Evolutionary conservation across 1,140 invertebrate genomes (phyloP), one percentile per base, ranked within the genome.

Genomic region (Aporrectodea caliginosa): DNA sequence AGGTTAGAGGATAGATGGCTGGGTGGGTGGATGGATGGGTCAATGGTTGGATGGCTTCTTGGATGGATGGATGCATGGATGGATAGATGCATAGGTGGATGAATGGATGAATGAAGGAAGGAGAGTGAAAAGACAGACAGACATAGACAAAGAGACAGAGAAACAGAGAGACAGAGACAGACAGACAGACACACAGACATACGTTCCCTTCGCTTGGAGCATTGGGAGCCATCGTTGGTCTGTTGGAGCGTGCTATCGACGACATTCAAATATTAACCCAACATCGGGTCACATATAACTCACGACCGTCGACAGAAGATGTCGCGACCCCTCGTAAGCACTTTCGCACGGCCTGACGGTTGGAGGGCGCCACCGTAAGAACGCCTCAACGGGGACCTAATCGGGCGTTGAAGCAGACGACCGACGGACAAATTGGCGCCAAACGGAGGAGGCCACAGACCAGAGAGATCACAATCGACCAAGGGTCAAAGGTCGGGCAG

Each of bases 181-280:
- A 58, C 43, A 58, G 43, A 58, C 43, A 58, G 43, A 58, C 43
- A 6, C 6, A 58, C 43, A 6, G 43, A 58, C 43, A 58, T 6
- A 58, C 43, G 22, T 6, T 58, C 43, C 43, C 6, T 12, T 22
- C 22, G 6, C 43, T 58, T 58, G 43, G 43, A 58, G 22, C 43
- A 58, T 12, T 12, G 22, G 43, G 43, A 12, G 22, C 6, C 6
- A 12, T 22, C 22, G 43, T 12, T 58, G 6, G 22, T 58, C 43
- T 58, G 43, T 6, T 22, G 43, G 43, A 58, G 43, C 43, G 43
- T 58, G 43, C 22, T 12, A 58, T 58, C 6, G 6, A 58, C 43
- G 43, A 58, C 43, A 58, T 58, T 58, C 43, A 58, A 58, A 58
- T 58, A 58, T 58, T 58, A 58, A 58, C 43, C 43, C 43, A 58